Evolutionary conservation across 2,888 invertebrate species (phyloP).

Genomic region (Sympetrum striolatum): DNA sequence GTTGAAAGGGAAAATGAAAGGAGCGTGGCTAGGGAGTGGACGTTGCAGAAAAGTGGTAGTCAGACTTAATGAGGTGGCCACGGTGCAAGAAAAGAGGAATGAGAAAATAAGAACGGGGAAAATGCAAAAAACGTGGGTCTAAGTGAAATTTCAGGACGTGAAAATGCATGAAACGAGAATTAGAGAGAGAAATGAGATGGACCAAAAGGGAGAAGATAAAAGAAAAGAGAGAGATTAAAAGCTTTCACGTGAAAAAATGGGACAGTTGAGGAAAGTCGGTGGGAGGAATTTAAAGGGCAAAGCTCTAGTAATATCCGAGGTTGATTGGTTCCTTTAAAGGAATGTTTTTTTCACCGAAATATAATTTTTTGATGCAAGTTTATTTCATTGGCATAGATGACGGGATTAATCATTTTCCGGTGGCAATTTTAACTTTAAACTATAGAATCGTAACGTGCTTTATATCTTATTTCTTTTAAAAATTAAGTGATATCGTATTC

Average conservation of each 20-base stretch:
- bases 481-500: no score
- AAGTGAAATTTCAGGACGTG: slow-evolving; percentile 1
- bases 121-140: background rate
- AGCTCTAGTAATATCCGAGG: background rate
- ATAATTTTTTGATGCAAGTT: background rate
- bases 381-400: no score
- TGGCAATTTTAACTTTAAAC: no score
- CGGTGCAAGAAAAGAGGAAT: background rate
- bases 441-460: no score
- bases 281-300: background rate
- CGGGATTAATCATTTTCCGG: no score
- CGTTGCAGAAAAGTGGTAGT: background rate
- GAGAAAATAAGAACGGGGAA: background rate
- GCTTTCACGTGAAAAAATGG: background rate
- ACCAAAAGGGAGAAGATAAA: background rate
- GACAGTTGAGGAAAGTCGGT: background rate
- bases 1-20: background rate
- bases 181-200: background rate
- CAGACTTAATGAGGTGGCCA: background rate
- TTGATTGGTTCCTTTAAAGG: background rate
- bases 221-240: background rate
- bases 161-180: background rate
- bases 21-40: background rate
- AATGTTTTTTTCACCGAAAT: background rate
- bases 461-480: no score